Evolutionary conservation across 30 jellyfish, hydroid and myxozoan genomes (phyloP).

Genomic region (Turritopsis rubra): DNA sequence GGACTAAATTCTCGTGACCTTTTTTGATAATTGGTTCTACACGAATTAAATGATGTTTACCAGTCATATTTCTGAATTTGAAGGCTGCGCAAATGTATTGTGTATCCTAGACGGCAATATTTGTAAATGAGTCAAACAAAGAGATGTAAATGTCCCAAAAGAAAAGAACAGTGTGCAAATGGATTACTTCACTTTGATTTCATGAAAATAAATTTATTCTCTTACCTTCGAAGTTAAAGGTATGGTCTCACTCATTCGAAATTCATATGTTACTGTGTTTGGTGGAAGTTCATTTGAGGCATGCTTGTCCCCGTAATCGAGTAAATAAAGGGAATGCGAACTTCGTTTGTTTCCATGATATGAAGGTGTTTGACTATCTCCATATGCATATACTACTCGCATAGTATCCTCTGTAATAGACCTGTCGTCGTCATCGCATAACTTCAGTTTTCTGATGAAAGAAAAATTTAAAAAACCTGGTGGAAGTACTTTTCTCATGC

Average conservation of each 20-base stretch:
- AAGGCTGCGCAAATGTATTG: background rate
- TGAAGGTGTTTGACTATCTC: conserved; percentile 12
- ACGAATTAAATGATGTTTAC: background rate
- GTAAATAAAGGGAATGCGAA: conserved; percentile 29
- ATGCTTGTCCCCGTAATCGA: conserved; percentile 21
- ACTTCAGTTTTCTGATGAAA: conserved; percentile 36
- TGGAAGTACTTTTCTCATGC: no score
- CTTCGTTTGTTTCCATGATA: conserved; percentile 28
- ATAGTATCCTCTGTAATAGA: conserved; percentile 42
- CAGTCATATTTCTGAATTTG: background rate
- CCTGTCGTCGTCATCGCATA: conserved; percentile 48
- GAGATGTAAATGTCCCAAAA: background rate
- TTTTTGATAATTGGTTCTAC: background rate
- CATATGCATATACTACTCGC: conserved; percentile 40
- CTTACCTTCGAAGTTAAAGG: background rate
- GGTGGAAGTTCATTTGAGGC: background rate
- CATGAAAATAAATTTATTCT: background rate
- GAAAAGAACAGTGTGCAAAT: background rate
- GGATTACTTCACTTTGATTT: background rate
- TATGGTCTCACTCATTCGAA: background rate
- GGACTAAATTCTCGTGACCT: background rate
- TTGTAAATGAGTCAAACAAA: no score
- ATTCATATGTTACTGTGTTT: background rate
- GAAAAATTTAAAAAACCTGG: conserved; percentile 32
- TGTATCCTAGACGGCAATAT: no score